A percentile compares a stretch with the other conserved stretches of the same genome.
These are phyloP conservation scores for Chiroxiphia lanceolata DNA, from an alignment of 2,797 vertebrate species.

Conservation along the genomic window DNA sequence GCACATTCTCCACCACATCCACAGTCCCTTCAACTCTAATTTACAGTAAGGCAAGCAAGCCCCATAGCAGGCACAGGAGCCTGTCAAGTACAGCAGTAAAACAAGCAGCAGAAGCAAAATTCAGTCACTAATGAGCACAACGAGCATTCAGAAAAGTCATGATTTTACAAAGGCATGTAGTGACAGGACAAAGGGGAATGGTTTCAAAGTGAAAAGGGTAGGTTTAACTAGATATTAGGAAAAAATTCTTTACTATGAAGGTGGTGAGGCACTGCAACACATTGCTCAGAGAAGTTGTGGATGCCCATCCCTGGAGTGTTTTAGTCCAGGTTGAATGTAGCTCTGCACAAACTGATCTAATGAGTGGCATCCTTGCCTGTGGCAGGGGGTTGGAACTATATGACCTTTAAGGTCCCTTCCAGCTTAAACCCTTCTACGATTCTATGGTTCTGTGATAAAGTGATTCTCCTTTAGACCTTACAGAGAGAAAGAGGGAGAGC, in stretches of 20 bases:
- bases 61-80: not conserved
- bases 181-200: not conserved
- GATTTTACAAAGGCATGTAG: not conserved
- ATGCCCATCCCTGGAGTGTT: not conserved
- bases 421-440: not conserved
- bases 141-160: not conserved
- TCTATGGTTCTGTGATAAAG: not conserved
- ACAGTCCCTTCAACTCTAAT: not conserved
- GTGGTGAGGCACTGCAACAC: not conserved
- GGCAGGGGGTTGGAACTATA: not conserved
- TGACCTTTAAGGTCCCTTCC: not conserved
- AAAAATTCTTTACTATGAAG: not conserved
- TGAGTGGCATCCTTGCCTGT: not conserved
- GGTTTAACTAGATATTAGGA: not conserved
- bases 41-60: not conserved
- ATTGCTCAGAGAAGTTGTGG: not conserved
- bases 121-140: not conserved
- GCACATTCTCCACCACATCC: not conserved
- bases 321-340: not conserved
- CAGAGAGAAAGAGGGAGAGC: not conserved
- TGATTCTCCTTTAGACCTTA: not conserved
- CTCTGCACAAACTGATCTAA: not conserved
- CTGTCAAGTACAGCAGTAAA: not conserved
- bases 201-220: not conserved
- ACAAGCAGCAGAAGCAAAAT: not conserved